Percentiles rank a stretch among this genome's conserved stretches.
These are phyloP conservation scores for Coreius guichenoti DNA, from an alignment of 2,797 vertebrate genomes.

Conservation along the genomic window DNA sequence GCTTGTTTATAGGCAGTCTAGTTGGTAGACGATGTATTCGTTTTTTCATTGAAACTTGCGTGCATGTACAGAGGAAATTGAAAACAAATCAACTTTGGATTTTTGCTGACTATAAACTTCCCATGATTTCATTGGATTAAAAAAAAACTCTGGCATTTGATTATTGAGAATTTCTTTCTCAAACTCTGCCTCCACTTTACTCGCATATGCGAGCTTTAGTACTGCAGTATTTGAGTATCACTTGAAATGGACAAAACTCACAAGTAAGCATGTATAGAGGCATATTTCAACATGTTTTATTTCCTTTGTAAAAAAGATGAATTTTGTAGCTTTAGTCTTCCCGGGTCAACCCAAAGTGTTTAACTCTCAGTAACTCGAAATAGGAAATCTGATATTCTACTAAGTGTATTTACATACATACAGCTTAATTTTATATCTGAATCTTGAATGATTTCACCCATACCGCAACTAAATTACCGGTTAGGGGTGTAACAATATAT, in stretches of 20 bases:
- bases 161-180: background rate
- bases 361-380: too few relatives aligned
- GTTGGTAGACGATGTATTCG: background rate
- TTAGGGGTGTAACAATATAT: too few relatives aligned
- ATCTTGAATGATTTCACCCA: too few relatives aligned
- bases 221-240: background rate
- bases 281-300: too few relatives aligned
- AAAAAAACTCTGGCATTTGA: background rate
- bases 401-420: too few relatives aligned
- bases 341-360: too few relatives aligned
- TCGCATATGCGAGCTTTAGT: background rate
- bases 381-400: too few relatives aligned
- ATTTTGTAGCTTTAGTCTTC: background rate
- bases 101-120: conserved; percentile 15
- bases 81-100: background rate
- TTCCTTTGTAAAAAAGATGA: background rate
- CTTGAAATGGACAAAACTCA: too few relatives aligned
- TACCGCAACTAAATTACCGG: too few relatives aligned
- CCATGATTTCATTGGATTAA: background rate
- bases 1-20: conserved; percentile 20
- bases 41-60: background rate
- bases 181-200: background rate
- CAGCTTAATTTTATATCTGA: too few relatives aligned
- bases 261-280: too few relatives aligned
- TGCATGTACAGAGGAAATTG: background rate